Evolutionary conservation across 2,797 vertebrate genomes (phyloP).

Genomic region (Betta splendens): DNA sequence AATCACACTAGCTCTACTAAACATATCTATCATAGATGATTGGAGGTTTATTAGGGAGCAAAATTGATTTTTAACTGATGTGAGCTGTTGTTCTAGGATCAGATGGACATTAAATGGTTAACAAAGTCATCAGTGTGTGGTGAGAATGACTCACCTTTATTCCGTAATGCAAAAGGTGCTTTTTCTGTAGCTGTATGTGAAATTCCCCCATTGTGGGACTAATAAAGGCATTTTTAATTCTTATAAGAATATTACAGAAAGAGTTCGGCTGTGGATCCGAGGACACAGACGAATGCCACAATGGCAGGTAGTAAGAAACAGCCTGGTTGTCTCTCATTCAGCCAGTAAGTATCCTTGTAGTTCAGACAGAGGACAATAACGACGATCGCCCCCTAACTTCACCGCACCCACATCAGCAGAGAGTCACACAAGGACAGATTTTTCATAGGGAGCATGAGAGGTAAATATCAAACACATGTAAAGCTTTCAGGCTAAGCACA

Average conservation of each 20-base stretch:
- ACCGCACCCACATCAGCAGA: conserved; percentile 18
- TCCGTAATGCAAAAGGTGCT: not conserved
- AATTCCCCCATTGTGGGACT: too few relatives aligned
- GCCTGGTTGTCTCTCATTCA: conserved; percentile 23
- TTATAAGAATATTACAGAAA: too few relatives aligned
- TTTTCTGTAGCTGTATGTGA: not conserved
- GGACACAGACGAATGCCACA: conserved; percentile 20
- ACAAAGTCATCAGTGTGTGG: too few relatives aligned
- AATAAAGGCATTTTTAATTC: too few relatives aligned
- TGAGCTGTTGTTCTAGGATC: too few relatives aligned
- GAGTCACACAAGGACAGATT: conserved; percentile 30
- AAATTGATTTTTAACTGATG: too few relatives aligned
- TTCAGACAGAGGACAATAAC: conserved; percentile 35
- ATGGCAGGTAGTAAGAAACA: conserved; percentile 20
- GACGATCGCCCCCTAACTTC: conserved; percentile 32
- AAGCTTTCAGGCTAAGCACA: conserved; percentile 34
- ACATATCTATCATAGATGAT: too few relatives aligned
- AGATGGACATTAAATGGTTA: too few relatives aligned
- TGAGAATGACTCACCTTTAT: too few relatives aligned
- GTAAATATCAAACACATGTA: conserved; percentile 53
- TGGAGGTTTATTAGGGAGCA: too few relatives aligned
- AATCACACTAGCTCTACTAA: not conserved
- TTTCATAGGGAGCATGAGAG: conserved; percentile 27
- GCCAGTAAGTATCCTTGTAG: conserved; percentile 22
- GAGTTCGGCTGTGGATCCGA: conserved; percentile 26